These are phyloP conservation scores for Prietella phreatophila DNA, from an alignment of 2,113 vertebrate species.

Conservation along the genomic window DNA sequence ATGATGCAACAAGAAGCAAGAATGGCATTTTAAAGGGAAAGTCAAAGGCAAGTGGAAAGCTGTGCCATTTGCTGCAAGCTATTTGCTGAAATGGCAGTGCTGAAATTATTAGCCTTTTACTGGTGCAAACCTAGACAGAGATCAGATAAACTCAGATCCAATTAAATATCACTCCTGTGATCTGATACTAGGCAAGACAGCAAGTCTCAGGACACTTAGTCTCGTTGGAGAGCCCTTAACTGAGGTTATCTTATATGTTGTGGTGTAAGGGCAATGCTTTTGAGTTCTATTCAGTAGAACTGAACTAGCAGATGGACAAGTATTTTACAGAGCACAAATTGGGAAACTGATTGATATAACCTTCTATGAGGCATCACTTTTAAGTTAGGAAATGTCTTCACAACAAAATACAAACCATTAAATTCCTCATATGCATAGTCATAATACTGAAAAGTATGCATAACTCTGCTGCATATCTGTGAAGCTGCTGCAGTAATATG, in stretches of 20 bases:
- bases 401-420: background rate
- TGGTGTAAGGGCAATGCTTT: background rate
- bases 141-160: conserved; percentile 59
- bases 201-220: background rate
- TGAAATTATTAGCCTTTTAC: conserved; percentile 57
- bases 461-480: background rate
- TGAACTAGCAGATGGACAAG: background rate
- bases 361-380: background rate
- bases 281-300: background rate
- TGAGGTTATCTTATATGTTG: background rate
- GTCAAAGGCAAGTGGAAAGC: conserved; percentile 43
- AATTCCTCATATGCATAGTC: background rate
- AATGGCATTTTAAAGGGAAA: background rate
- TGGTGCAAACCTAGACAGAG: conserved; percentile 48
- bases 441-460: background rate
- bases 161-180: conserved; percentile 59
- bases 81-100: conserved; percentile 42
- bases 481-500: background rate
- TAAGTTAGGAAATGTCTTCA: background rate
- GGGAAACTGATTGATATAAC: background rate
- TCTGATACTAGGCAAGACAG: conserved; percentile 36
- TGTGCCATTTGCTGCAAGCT: conserved; percentile 55
- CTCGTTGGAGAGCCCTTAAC: background rate
- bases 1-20: background rate
- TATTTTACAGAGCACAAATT: background rate